Base-by-base conservation (phyloP, 2,888 invertebrate species). In the Drosophila diplacantha region DNA sequence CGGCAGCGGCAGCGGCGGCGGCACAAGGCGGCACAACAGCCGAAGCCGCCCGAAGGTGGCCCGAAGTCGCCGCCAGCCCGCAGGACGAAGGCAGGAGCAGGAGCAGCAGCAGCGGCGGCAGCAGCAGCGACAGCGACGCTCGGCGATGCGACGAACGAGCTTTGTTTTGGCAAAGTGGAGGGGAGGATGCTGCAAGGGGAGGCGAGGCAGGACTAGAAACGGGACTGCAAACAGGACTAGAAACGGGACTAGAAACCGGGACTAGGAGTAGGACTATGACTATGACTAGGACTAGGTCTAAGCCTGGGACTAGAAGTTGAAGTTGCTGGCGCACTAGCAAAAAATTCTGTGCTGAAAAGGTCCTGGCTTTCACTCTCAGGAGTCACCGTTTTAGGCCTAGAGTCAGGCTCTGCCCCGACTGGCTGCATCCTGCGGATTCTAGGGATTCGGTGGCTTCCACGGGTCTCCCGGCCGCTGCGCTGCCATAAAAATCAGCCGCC, bases 401-500 rank as follows among this genome's bases (percentile, higher is more conserved):
- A 41, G 41, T 11, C 49, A 9, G 22, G 35, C 60, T 58, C 49
- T 11, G 37, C 3, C 9, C 5, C n/a, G 6, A 5, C 16, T 7
- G 14, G 5, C 24, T 41, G 41, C 41, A 41, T 39, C 22, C 39
- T 22, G 39, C n/a, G n/a, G 1, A 22, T 14, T n/a, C 5, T 11
- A 14, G 7, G 22, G 39, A 22, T 16, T 22, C 24, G 3, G 34
- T n/a, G 34, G 2, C 8, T 35, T 35, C 18, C 8, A 6, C 26
- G 26, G 4, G 22, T n/a, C n/a, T 41, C 22, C 22, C 22, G 16
- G 56, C 39, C 31, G 52, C 58, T 20, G 59, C 44, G 52, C 43
- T 16, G 52, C 51, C 64, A 64, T 68, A 66, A 71, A 75, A 75
- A 78, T 79, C 79, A 77, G 57, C 63, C 76, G 73, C 73, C 72